phyloP scores from a whole-genome alignment of 2,113 vertebrate species.

The Hystrix brachyura region DNA sequence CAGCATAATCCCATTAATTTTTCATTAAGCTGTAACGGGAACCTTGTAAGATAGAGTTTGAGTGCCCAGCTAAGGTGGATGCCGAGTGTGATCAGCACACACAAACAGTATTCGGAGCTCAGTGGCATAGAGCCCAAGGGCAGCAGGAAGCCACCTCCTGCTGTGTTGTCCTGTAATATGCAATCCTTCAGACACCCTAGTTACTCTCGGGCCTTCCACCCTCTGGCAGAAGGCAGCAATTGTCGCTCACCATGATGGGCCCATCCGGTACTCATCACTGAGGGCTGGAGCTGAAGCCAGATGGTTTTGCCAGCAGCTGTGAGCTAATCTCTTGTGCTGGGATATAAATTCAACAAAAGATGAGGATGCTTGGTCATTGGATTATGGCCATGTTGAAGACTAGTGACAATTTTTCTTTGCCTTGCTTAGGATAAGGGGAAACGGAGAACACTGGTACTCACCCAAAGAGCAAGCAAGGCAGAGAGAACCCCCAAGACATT shows the following conservation, averaged over 20 bases:
- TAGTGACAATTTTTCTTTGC: not conserved
- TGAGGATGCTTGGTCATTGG: not conserved
- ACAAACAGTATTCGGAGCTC: not conserved
- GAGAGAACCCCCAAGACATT: accelerated
- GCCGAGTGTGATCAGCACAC: not conserved
- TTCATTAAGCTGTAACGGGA: not conserved
- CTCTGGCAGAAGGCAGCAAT: not conserved
- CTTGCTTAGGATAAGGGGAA: not conserved
- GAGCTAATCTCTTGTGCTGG: accelerated
- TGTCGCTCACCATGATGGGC: not conserved
- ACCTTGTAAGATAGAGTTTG: not conserved
- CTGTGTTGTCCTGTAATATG: not conserved
- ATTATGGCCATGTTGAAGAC: not conserved
- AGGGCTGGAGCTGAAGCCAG: not conserved
- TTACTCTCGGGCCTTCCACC: not conserved
- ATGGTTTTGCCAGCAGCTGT: not conserved
- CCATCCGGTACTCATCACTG: no score
- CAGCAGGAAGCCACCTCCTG: not conserved
- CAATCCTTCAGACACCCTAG: no score
- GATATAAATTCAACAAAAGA: not conserved
- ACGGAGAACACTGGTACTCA: no score
- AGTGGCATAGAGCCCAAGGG: not conserved
- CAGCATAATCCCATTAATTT: not conserved
- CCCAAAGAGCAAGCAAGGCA: accelerated
- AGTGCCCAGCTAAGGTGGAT: not conserved